Conservation (phyloP, 2,888 invertebrate genomes). For the Ormyrus thymus region DNA sequence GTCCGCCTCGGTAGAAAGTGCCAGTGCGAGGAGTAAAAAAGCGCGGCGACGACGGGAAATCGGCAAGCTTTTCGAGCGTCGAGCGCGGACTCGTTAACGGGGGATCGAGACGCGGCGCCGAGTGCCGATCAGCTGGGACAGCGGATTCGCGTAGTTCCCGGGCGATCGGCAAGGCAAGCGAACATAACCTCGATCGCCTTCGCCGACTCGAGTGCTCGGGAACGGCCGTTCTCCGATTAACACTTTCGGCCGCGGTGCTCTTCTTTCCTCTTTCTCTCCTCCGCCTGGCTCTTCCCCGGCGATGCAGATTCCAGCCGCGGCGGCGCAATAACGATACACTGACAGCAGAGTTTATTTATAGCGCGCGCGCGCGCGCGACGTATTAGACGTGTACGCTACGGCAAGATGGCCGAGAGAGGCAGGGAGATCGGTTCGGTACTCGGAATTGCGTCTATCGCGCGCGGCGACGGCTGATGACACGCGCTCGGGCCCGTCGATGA, state of each 20-base stretch:
- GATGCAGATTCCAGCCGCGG: not conserved
- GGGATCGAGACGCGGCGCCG: too few relatives aligned
- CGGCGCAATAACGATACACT: constrained; percentile 39
- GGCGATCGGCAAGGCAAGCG: too few relatives aligned
- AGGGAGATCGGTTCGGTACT: not conserved
- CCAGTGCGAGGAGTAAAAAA: not conserved
- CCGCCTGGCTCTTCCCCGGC: not conserved
- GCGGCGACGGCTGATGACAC: not conserved
- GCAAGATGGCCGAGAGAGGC: not conserved
- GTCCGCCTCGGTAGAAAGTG: constrained; percentile 21
- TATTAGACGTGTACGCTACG: constrained; percentile 5
- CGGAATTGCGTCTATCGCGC: constrained; percentile 8
- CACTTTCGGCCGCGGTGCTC: too few relatives aligned
- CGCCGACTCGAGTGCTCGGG: too few relatives aligned
- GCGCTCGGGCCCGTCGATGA: not conserved
- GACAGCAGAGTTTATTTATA: constrained; percentile 49
- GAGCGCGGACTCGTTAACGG: not conserved
- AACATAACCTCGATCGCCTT: too few relatives aligned
- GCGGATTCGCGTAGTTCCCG: too few relatives aligned
- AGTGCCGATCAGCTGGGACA: too few relatives aligned
- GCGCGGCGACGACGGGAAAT: not conserved
- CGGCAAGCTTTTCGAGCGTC: not conserved
- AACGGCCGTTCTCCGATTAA: too few relatives aligned
- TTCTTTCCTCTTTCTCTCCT: not conserved
- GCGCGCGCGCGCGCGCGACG: not conserved